Conservation (phyloP, 1,140 invertebrate species). For the Gryllus bimaculatus region DNA sequence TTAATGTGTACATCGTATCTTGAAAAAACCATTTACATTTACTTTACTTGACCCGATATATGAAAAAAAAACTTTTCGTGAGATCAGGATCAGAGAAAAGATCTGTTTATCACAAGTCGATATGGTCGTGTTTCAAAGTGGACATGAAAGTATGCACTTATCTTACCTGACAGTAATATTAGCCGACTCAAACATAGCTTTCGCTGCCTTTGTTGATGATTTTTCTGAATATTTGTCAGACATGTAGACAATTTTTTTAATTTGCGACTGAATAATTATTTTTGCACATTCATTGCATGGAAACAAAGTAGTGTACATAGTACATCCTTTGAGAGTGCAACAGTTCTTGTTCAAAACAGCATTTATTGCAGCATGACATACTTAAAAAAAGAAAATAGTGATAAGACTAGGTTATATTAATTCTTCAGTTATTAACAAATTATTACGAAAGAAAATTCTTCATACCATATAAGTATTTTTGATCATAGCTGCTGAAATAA, state of each 20-base stretch:
- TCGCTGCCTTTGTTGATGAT: conserved; percentile 57
- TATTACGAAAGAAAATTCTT: not conserved
- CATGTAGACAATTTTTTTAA: conserved; percentile 68
- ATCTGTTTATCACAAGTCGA: too few relatives aligned
- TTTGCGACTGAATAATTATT: conserved; percentile 91
- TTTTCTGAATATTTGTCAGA: conserved; percentile 70
- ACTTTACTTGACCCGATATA: too few relatives aligned
- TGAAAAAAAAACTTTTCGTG: too few relatives aligned
- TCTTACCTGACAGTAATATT: conserved; percentile 27
- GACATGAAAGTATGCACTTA: not conserved
- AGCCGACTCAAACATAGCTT: conserved; percentile 68
- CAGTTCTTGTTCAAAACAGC: conserved; percentile 88
- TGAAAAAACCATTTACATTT: too few relatives aligned
- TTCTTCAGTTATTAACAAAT: not conserved
- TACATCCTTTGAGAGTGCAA: conserved; percentile 63
- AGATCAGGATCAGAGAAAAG: too few relatives aligned
- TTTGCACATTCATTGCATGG: conserved; percentile 97
- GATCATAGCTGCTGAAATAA: conserved; percentile 47
- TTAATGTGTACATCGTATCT: too few relatives aligned
- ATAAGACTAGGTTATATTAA: not conserved
- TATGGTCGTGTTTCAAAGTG: too few relatives aligned
- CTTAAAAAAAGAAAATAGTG: conserved; percentile 43
- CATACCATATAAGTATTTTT: conserved; percentile 75
- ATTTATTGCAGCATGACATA: conserved; percentile 96
- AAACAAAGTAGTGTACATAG: conserved; percentile 79